Base-by-base conservation (phyloP, 2,888 invertebrate species). In the Serrognathus titanus region DNA sequence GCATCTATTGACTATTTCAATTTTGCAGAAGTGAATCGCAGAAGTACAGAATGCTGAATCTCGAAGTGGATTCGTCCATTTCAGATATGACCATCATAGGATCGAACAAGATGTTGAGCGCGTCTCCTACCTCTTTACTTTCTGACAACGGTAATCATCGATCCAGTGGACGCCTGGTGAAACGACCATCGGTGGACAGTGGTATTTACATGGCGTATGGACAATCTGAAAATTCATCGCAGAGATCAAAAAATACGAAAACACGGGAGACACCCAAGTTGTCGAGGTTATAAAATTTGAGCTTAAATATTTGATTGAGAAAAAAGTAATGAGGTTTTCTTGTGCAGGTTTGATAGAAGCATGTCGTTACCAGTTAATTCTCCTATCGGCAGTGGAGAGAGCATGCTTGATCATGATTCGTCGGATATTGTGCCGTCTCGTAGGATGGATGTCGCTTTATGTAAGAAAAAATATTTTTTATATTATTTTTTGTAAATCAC, bases 391-490 rank as follows among this genome's bases (percentile, higher is more conserved):
- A 79, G 72, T n/a, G 77, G 77, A 62, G 81, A 82, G 52, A 76
- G 73, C 61, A 79, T 78, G 43, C 76, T 77, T 20, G 83, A 83
- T 55, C 79, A 77, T 36, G 77, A 81, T 16, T 65, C 72, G 31
- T 65, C 72, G 31, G 76, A 75, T 54, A 62, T 60, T 48, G 59
- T 83, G 57, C 83, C 84, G 61, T 75, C 82, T 65, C 82, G 90
- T 66, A 88, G 89, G 76, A 91, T 91, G 89, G 92, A 92, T 73
- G 86, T 91, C 75, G 89, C 90, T 60, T 81, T 92, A 74, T 92
- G 92, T 92, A 87, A 92, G 61, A 54, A 31, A 16, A 16, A 31
- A 31, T 31, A 6, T 31, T 31, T 31, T 31, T 3, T 31, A 1
- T 31, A 6, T 31, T 31, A 31, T 31, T 31, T 31, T 31, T 31